A percentile compares a stretch with the other conserved stretches of the same genome.
These are phyloP conservation scores for Pollenia griseotomentosa DNA, from an alignment of 2,888 invertebrate genomes.

Conservation along the genomic window DNA sequence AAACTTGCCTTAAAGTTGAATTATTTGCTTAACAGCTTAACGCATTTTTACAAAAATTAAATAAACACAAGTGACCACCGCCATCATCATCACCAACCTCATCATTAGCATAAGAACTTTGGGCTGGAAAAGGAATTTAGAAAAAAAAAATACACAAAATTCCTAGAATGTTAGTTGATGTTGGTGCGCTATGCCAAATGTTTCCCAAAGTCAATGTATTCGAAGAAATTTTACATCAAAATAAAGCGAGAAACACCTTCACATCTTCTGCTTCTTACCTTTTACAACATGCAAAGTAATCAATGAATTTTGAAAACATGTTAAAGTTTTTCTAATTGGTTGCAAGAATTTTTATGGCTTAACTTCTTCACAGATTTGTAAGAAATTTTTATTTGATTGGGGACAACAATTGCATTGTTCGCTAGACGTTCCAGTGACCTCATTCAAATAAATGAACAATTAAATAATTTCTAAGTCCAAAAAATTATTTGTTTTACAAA, in stretches of 20 bases:
- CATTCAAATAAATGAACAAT: no score
- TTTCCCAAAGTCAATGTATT: not conserved
- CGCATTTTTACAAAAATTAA: conserved; percentile 42
- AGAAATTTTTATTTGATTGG: no score
- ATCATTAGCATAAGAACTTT: conserved; percentile 40
- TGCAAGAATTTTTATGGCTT: not conserved
- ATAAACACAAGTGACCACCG: conserved; percentile 51
- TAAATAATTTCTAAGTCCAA: no score
- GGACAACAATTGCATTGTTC: no score
- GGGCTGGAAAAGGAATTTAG: not conserved
- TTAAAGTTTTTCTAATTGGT: not conserved
- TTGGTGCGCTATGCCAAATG: not conserved
- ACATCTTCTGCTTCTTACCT: not conserved
- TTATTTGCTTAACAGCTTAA: conserved; percentile 64
- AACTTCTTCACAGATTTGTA: no score
- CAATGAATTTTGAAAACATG: conserved; percentile 1
- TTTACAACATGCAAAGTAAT: conserved; percentile 4
- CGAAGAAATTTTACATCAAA: not conserved
- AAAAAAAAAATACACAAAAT: conserved; percentile 21
- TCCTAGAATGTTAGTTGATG: conserved; percentile 53
- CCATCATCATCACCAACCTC: not conserved
- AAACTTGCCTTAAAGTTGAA: not conserved
- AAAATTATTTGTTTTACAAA: no score
- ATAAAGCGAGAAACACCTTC: not conserved
- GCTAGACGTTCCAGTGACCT: no score